phyloP scores from a whole-genome alignment of 1,140 invertebrate species.

The Colletes gigas region DNA sequence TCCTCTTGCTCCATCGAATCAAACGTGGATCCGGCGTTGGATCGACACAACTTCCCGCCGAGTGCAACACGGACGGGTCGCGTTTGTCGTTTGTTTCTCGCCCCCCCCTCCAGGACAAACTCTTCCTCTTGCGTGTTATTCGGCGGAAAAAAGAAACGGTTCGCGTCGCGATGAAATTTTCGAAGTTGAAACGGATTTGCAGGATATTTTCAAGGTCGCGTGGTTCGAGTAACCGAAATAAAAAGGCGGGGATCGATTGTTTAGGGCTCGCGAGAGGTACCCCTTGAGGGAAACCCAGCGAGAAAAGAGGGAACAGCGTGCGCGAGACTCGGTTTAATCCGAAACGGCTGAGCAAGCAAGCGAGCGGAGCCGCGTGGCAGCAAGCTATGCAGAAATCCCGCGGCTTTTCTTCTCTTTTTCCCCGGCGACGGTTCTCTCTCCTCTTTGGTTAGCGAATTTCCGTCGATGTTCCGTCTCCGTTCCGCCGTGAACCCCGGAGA shows the following conservation, averaged over 20 bases:
- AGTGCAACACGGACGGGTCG: conserved; percentile 34
- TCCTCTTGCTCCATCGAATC: conserved; percentile 58
- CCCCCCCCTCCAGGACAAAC: too few relatives aligned
- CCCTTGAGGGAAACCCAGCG: background rate
- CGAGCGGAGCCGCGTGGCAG: conserved; percentile 3
- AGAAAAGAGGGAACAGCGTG: background rate
- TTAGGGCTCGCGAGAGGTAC: too few relatives aligned
- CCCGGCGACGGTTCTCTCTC: background rate
- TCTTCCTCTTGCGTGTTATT: too few relatives aligned
- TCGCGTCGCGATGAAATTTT: too few relatives aligned
- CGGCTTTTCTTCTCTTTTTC: conserved; percentile 19
- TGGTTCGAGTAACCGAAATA: too few relatives aligned
- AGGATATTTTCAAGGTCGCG: too few relatives aligned
- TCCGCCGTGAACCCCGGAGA: conserved; percentile 30
- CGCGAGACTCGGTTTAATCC: conserved; percentile 42
- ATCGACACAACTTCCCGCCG: conserved; percentile 36
- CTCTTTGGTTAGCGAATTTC: background rate
- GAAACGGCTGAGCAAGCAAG: conserved; percentile 47
- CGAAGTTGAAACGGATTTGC: too few relatives aligned
- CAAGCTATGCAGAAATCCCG: conserved; percentile 51
- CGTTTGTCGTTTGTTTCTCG: conserved; percentile 3
- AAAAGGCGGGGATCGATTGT: too few relatives aligned
- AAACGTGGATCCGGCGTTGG: conserved; percentile 51
- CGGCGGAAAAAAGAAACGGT: too few relatives aligned
- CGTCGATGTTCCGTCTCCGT: conserved; percentile 55